Percentiles rank a stretch among this genome's conserved stretches.
These are phyloP conservation scores for Pyrocephalus nanus DNA, from an alignment of 2,797 vertebrate genomes.

Conservation along the genomic window DNA sequence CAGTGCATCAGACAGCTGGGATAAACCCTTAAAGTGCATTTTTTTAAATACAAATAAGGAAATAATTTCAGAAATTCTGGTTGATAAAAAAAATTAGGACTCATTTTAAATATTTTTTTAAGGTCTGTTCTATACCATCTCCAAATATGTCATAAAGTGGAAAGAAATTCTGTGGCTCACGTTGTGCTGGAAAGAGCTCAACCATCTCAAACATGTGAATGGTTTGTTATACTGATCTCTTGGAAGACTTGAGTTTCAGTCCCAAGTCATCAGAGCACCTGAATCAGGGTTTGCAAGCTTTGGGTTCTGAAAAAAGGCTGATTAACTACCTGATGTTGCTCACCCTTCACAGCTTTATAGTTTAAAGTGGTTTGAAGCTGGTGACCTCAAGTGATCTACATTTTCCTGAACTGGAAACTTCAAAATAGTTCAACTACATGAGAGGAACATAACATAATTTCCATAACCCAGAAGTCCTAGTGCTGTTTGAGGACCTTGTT, in stretches of 20 bases:
- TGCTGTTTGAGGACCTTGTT: neutral
- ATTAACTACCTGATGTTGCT: neutral
- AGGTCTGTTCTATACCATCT: neutral
- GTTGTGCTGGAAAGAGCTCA: neutral
- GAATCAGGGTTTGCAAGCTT: neutral
- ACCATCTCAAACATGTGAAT: neutral
- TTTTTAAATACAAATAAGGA: neutral
- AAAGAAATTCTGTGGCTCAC: neutral
- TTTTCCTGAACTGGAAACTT: constrained; percentile 2
- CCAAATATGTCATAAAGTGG: neutral
- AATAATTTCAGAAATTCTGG: neutral
- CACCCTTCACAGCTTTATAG: neutral
- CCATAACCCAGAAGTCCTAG: neutral
- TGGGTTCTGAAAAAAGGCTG: neutral
- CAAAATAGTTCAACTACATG: neutral
- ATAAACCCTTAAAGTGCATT: neutral
- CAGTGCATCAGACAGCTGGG: neutral
- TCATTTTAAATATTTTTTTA: neutral
- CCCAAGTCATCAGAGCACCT: neutral
- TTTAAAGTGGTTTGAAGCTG: neutral
- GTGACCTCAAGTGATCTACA: neutral
- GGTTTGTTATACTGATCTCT: neutral
- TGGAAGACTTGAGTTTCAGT: neutral
- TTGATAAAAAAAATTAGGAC: neutral
- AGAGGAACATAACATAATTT: neutral